Conservation (phyloP, 1,140 invertebrate genomes). For the Eubasilissa regina region DNA sequence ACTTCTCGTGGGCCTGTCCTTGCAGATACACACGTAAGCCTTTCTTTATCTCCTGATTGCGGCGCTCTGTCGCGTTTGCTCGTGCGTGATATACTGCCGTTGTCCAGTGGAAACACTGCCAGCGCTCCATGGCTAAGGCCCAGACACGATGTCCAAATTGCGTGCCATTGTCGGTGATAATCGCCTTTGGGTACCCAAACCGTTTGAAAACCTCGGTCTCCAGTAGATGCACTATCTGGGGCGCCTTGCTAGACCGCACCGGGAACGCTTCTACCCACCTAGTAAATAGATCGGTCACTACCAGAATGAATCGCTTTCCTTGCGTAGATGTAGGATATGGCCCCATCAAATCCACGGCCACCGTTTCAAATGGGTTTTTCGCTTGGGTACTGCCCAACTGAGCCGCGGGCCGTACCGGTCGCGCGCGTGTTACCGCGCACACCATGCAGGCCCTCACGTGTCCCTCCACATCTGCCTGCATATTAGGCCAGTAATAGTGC, state of each 20-base stretch:
- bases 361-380: neutral
- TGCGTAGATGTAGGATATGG: neutral
- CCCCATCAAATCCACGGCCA: neutral
- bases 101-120: neutral
- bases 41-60: slow-evolving; percentile 40
- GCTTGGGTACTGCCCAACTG: neutral
- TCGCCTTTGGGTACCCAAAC: too few species aligned
- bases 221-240: too few species aligned
- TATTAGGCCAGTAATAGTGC: neutral
- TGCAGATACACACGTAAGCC: neutral
- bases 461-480: neutral
- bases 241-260: too few species aligned
- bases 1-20: neutral
- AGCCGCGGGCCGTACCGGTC: too few species aligned
- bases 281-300: too few species aligned
- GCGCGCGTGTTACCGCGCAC: neutral
- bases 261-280: too few species aligned
- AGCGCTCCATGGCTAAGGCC: neutral
- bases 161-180: neutral
- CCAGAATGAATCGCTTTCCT: neutral
- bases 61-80: neutral
- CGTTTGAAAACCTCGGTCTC: too few species aligned
- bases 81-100: neutral
- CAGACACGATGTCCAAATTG: neutral
- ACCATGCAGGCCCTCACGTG: neutral